These are phyloP conservation scores for Acestrorhynchus altus DNA, from an alignment of 2,797 vertebrate species.

Conservation along the genomic window DNA sequence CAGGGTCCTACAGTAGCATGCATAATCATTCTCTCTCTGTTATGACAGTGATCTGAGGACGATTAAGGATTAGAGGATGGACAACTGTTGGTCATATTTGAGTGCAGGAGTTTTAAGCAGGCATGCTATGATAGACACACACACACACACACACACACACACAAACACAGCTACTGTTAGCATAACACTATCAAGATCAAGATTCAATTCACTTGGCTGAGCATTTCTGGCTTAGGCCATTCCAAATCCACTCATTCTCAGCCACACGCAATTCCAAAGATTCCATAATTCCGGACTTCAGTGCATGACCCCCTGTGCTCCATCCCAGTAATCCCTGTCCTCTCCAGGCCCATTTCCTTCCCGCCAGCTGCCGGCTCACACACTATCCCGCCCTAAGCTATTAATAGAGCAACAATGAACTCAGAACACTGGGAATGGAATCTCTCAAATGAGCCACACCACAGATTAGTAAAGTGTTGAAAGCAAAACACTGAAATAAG, in stretches of 20 bases:
- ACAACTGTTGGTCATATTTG: neutral
- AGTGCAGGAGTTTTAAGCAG: neutral
- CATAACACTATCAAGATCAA: neutral
- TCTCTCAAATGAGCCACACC: constrained; percentile 9
- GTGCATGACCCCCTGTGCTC: constrained; percentile 52
- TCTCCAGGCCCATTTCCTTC: constrained; percentile 79
- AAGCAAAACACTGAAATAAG: constrained; percentile 5
- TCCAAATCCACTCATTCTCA: constrained; percentile 12
- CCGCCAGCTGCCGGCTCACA: constrained; percentile 75
- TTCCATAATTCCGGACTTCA: constrained; percentile 59
- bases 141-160: no score
- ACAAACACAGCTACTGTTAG: neutral
- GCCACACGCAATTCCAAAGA: constrained; percentile 18
- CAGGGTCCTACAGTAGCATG: neutral
- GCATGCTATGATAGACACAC: neutral
- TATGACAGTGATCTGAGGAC: neutral
- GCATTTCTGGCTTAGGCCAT: neutral
- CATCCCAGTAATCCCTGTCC: constrained; percentile 74
- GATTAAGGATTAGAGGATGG: constrained; percentile 16
- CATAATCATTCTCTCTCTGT: neutral
- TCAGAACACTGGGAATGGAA: constrained; percentile 15
- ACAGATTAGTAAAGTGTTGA: constrained; percentile 1
- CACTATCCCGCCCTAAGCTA: constrained; percentile 68
- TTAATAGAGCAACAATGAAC: constrained; percentile 85
- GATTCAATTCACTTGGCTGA: neutral